phyloP scores from a whole-genome alignment of 2,113 vertebrate species.

The Syngnathus floridae region DNA sequence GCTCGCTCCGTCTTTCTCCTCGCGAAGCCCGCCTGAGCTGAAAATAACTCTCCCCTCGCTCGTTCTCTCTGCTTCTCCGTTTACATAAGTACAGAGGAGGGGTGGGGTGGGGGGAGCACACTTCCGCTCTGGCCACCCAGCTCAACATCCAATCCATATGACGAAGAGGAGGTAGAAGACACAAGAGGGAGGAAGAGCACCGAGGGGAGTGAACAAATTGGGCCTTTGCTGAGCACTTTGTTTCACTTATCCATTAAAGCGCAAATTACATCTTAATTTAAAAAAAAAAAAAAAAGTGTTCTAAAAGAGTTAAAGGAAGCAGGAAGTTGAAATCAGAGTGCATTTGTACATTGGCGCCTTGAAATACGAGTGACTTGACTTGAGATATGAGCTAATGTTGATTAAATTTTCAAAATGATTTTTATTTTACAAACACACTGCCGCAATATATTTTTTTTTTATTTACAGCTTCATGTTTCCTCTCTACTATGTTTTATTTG shows the following conservation, averaged over 20 bases:
- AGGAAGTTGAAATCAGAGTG: not conserved
- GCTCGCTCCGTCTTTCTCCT: conserved; percentile 64
- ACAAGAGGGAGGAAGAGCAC: not conserved
- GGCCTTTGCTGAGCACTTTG: not conserved
- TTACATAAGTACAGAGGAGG: conserved; percentile 69
- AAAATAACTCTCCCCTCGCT: conserved; percentile 71
- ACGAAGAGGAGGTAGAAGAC: conserved; percentile 19
- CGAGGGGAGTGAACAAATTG: not conserved
- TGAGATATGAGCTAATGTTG: not conserved
- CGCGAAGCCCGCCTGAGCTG: conserved; percentile 65
- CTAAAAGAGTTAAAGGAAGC: not conserved
- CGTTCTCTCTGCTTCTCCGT: conserved; percentile 66
- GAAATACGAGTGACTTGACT: not conserved
- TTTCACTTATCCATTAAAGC: not conserved
- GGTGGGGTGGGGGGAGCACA: conserved; percentile 48
- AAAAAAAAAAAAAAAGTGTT: too few relatives aligned
- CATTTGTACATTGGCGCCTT: not conserved
- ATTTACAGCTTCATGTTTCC: not conserved
- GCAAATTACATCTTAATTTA: not conserved
- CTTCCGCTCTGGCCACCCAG: conserved; percentile 71
- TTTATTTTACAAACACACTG: too few relatives aligned
- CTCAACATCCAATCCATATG: conserved; percentile 67
- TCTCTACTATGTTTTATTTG: not conserved
- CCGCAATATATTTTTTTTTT: too few relatives aligned
- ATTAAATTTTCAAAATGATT: too few relatives aligned